These are phyloP conservation scores for Ariopsis seemanni DNA, from an alignment of 2,113 vertebrate species.

Conservation along the genomic window DNA sequence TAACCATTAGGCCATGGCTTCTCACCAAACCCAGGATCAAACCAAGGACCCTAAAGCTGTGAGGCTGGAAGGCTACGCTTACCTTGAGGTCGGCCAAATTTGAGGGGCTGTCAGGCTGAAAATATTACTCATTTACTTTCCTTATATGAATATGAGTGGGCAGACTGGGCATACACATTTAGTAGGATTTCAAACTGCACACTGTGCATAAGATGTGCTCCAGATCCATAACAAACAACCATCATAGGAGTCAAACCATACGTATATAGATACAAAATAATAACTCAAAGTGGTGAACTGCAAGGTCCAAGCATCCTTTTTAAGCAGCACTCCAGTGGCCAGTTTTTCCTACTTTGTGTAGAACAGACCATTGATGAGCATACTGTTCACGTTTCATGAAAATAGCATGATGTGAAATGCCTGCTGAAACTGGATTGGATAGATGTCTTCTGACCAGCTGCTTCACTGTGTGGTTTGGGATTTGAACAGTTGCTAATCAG, in stretches of 20 bases:
- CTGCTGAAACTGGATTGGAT: neutral
- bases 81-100: neutral
- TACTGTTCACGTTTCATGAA: neutral
- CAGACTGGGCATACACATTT: slow-evolving; percentile 4
- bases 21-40: neutral
- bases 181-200: neutral
- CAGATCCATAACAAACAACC: neutral
- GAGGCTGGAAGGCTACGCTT: neutral
- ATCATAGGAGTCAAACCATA: neutral
- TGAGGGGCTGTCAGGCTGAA: neutral
- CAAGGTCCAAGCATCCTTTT: too few relatives aligned
- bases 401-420: neutral
- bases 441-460: too few relatives aligned
- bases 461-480: too few relatives aligned
- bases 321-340: too few relatives aligned
- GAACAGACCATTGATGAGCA: neutral
- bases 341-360: too few relatives aligned
- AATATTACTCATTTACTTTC: neutral
- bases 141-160: neutral
- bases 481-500: too few relatives aligned
- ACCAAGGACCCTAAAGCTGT: neutral
- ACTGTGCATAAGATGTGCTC: neutral
- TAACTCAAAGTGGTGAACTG: neutral
- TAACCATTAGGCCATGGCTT: too few relatives aligned
- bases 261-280: neutral